Percentiles rank a stretch among this genome's conserved stretches.
Evolutionary conservation across 2,797 vertebrate species (phyloP).

Genomic region (Lagorchestes hirsutus): DNA sequence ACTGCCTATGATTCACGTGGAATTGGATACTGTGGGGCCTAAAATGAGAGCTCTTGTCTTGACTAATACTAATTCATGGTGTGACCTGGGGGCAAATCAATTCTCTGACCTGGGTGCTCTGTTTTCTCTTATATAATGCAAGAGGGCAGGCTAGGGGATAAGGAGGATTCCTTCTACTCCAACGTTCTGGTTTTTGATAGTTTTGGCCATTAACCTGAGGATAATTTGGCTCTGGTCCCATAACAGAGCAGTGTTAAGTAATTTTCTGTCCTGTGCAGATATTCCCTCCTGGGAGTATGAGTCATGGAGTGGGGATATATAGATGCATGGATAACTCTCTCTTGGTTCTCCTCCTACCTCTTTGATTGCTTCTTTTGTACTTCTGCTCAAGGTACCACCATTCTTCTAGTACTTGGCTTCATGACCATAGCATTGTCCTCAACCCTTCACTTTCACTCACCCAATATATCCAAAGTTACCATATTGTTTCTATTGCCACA

Average conservation of each 20-base stretch:
- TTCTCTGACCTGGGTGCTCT: background rate
- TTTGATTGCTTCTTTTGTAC: too few relatives aligned
- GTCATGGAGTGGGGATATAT: background rate
- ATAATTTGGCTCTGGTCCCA: background rate
- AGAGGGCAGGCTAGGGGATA: background rate
- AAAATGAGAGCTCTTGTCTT: background rate
- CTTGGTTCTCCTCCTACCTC: background rate
- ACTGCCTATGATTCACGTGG: background rate
- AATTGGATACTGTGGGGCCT: background rate
- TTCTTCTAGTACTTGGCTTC: background rate
- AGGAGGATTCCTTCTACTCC: background rate
- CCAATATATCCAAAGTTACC: background rate
- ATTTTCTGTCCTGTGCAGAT: background rate
- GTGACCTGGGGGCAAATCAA: background rate
- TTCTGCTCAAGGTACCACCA: background rate
- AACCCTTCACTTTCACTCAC: background rate
- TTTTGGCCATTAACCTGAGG: background rate
- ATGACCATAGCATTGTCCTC: background rate
- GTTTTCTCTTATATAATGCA: background rate
- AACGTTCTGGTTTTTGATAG: background rate
- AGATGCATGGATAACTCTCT: background rate
- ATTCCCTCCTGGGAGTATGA: background rate
- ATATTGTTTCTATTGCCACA: background rate
- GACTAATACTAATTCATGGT: background rate
- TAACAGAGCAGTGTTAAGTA: background rate